A percentile compares a stretch with the other conserved stretches of the same genome.
phyloP scores from a whole-genome alignment of 23 tunicate genomes.

The Ciona savignyi region DNA sequence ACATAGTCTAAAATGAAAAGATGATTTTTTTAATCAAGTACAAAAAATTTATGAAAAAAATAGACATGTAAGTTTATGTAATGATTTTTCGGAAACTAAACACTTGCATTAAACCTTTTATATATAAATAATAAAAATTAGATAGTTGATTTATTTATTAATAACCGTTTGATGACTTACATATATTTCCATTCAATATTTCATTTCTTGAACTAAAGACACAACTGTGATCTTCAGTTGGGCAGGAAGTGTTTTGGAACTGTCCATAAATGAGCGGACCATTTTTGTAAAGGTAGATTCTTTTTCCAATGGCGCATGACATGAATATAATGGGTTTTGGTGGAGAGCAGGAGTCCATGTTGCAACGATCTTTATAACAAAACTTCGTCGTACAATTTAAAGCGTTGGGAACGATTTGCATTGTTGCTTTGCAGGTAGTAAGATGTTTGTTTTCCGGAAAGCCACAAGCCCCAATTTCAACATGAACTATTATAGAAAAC shows the following conservation, averaged over 20 bases:
- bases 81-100: too few relatives aligned
- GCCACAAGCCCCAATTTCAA: neutral
- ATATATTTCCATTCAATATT: neutral
- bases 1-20: neutral
- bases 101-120: too few relatives aligned
- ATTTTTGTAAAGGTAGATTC: neutral
- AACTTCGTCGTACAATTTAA: neutral
- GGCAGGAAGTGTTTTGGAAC: neutral
- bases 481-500: neutral
- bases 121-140: too few relatives aligned
- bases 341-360: neutral
- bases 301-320: neutral
- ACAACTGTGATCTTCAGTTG: neutral
- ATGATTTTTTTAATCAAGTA: neutral
- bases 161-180: too few relatives aligned
- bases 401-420: neutral
- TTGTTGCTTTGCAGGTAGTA: neutral
- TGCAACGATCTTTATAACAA: neutral
- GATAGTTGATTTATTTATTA: too few relatives aligned
- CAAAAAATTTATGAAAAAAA: too few relatives aligned
- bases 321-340: neutral
- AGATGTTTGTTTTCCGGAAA: neutral
- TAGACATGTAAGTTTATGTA: too few relatives aligned
- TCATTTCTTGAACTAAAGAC: neutral
- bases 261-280: neutral